Evolutionary conservation across 23 tunicate species (phyloP).

Genomic region (Trididemnum miniatum): DNA sequence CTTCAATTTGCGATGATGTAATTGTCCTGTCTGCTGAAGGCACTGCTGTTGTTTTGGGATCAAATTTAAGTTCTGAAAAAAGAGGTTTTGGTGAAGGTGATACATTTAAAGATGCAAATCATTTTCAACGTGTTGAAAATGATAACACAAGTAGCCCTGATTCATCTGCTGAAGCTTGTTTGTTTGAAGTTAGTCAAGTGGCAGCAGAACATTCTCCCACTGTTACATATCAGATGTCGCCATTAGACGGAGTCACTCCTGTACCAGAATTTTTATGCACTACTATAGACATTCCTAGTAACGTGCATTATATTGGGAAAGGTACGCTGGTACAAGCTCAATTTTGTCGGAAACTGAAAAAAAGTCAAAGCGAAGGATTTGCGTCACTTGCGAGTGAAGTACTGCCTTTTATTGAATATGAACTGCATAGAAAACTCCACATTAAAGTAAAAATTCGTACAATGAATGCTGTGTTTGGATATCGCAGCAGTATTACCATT

Average conservation of each 20-base stretch:
- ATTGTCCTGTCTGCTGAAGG: constrained; percentile 86
- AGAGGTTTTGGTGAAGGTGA: too few relatives aligned
- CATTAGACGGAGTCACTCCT: constrained; percentile 19
- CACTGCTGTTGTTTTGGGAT: constrained; percentile 66
- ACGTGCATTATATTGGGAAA: constrained; percentile 57
- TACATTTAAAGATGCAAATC: too few relatives aligned
- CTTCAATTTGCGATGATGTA: constrained; percentile 84
- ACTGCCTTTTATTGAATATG: constrained; percentile 89
- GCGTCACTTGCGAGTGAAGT: constrained; percentile 69
- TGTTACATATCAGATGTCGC: constrained; percentile 36
- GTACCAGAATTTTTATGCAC: constrained; percentile 63
- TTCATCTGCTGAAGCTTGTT: background rate
- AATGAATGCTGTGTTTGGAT: constrained; percentile 83
- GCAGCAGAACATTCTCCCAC: constrained; percentile 30
- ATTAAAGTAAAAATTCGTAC: constrained; percentile 71
- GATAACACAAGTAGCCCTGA: too few relatives aligned
- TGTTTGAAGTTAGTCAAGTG: constrained; percentile 14
- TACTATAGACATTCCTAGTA: constrained; percentile 57
- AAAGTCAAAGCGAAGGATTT: constrained; percentile 69
- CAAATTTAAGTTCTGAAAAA: background rate
- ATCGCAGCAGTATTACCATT: constrained; percentile 42
- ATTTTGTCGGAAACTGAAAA: constrained; percentile 85
- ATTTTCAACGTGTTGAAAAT: too few relatives aligned
- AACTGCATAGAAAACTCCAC: constrained; percentile 66
- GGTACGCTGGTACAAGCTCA: constrained; percentile 80